Percentiles rank a stretch among this genome's conserved stretches.
phyloP scores from a whole-genome alignment of 2,888 invertebrate species.

The Ceratothoa steindachneri region DNA sequence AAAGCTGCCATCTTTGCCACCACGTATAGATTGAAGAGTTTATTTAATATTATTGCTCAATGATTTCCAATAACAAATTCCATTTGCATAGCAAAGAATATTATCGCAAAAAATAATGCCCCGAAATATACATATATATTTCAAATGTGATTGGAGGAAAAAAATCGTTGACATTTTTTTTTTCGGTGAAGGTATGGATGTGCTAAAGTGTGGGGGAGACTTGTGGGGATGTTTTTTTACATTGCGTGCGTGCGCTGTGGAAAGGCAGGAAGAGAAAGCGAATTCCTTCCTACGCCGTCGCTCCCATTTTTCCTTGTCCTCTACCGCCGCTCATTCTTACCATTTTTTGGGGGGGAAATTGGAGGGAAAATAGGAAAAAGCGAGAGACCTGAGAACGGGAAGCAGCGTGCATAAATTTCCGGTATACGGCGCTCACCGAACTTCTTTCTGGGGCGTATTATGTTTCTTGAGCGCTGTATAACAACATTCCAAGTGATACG shows the following conservation, averaged over 20 bases:
- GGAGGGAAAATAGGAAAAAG: not conserved
- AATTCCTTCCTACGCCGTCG: too few species aligned
- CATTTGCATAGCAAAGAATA: not conserved
- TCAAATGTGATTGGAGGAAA: not conserved
- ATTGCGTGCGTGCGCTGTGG: too few species aligned
- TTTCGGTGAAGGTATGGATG: too few species aligned
- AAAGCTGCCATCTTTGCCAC: too few species aligned
- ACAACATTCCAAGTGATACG: constrained; percentile 3
- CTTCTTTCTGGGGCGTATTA: constrained; percentile 9
- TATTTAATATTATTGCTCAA: not conserved
- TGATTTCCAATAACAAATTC: not conserved
- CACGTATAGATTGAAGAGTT: too few species aligned
- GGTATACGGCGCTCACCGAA: constrained; percentile 4
- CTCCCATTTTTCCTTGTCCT: not conserved
- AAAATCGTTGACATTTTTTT: too few species aligned
- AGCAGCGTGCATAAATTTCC: constrained; percentile 31
- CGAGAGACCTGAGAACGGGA: constrained; percentile 18
- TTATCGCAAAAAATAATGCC: not conserved
- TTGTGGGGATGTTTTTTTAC: too few species aligned
- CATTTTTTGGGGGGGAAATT: not conserved
- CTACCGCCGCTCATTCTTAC: not conserved
- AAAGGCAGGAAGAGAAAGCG: too few species aligned
- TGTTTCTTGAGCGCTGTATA: constrained; percentile 11
- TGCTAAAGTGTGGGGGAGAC: too few species aligned
- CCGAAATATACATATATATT: not conserved